Percentiles rank a stretch among this genome's conserved stretches.
Evolutionary conservation across 2,797 vertebrate genomes (phyloP).

Genomic region (Merluccius polli): DNA sequence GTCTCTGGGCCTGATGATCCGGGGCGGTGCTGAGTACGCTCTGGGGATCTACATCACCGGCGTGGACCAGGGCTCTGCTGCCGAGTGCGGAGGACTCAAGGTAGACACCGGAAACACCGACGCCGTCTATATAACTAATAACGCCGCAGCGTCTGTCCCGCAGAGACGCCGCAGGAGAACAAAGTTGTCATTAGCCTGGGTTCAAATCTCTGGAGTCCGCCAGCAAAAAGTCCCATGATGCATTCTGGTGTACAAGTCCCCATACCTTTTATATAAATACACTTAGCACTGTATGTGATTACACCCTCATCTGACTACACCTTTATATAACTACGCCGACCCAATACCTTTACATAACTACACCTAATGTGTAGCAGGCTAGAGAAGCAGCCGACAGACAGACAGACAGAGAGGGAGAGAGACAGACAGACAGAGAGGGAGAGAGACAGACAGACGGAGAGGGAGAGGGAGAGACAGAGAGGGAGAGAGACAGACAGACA

Average conservation of each 20-base stretch:
- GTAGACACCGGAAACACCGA: constrained; percentile 59
- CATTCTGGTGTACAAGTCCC: too few species aligned
- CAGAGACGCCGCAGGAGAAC: too few species aligned
- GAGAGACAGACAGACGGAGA: too few species aligned
- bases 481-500: too few species aligned
- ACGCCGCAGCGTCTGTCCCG: too few species aligned
- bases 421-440: too few species aligned
- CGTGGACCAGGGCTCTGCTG: constrained; percentile 89
- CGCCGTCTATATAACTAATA: not conserved
- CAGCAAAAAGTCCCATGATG: too few species aligned
- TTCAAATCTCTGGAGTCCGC: too few species aligned
- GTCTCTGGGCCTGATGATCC: constrained; percentile 92
- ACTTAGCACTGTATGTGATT: not conserved
- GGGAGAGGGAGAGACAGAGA: too few species aligned
- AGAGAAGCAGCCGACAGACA: not conserved
- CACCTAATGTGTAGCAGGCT: not conserved
- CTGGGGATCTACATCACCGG: constrained; percentile 96
- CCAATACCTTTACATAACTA: too few species aligned
- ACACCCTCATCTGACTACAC: not conserved
- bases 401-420: too few species aligned
- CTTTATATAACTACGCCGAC: not conserved
- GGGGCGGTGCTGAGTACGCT: constrained; percentile 91
- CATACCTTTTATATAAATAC: not conserved
- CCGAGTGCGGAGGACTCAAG: constrained; percentile 91
- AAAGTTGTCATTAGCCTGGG: too few species aligned